Base-by-base conservation (phyloP, 2,888 invertebrate genomes). In the Chaitophorus viminalis region DNA sequence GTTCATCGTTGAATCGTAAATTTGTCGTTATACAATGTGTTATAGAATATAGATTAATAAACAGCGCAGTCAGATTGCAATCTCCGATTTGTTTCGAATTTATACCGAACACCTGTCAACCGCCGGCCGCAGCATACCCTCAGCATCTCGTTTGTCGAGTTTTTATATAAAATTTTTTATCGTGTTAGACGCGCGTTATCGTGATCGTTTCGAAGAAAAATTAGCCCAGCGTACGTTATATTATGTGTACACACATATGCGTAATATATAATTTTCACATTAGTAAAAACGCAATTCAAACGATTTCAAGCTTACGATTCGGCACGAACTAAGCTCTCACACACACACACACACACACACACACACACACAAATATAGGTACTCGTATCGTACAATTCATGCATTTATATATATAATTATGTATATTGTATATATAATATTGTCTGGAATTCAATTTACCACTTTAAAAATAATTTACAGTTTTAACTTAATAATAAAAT, bases 381-480 rank as follows among this genome's bases (percentile, higher is more conserved):
- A n/a, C 29, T n/a, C 25, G 65, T 52, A 52, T 9, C 1, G 60
- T 60, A 25, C 25, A 68, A 68, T 29, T 68, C 68, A 29, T 29
- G n/a, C 21, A 46, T 46, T 11, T 33, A 6, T 36, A 6, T n/a
- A n/a, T n/a, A n/a, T n/a, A n/a, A n/a, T n/a, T n/a, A n/a, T n/a
- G n/a, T n/a, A n/a, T n/a, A n/a, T n/a, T n/a, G n/a, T n/a, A n/a
- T n/a, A n/a, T n/a, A n/a, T n/a, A 39, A 74, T 29, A 72, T 74
- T 54, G 72, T 82, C 52, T 74, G 82, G 82, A 74, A 82, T 82
- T 82, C 82, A 74, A 82, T 82, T 74, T 82, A 82, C 82, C 54
- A 36, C 54, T 72, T 74, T 33, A 36, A 52, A 33, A 82, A 82
- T 72, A 72, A 82, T 82, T 82, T 46, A 82, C 29, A 82, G 31